Evolutionary conservation across 2,797 vertebrate species (phyloP), one percentile per base, ranked within the genome.

Genomic region (Cuniculus paca): DNA sequence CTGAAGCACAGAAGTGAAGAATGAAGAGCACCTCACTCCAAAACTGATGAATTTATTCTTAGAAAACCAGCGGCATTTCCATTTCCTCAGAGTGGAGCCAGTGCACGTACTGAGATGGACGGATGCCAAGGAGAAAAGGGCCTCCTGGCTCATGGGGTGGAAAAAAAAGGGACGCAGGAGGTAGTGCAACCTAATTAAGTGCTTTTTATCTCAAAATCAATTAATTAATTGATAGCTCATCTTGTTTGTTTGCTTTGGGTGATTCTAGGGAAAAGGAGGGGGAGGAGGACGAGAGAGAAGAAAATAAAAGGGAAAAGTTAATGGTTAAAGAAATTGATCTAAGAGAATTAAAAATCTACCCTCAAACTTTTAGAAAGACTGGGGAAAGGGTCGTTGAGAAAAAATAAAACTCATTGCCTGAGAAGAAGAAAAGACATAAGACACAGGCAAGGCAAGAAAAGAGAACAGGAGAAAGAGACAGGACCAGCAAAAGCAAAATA

Each of bases 171-270:
- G 39, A 39, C 39, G 4, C 11, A 24, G 34, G n/a, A 74, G 10
- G 13, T 0, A 6, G 2, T 0, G 0, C 5, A 10, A 36, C 22
- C 3, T 5, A 36, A 80, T 28, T 4, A n/a, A 68, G 14, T 17
- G 34, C 24, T 63, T 87, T 74, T 16, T 48, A 52, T 39, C 36
- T 78, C 70, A 60, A 42, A 88, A 95, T 80, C 72, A 75, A 75
- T 68, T 16, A 11, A 75, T 31, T 63, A 74, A 65, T 83, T 45
- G 36, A 63, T 88, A 58, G 34, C 36, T 90, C 60, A 45, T 28
- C 50, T 81, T 74, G 36, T 82, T 93, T 89, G n/a, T 84, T 90
- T 89, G 60, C 20, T 89, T 82, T 19, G 9, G n/a, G 14, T 77
- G 70, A 50, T 65, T 80, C 63, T 63, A 26, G 45, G 52, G 31